Conservation (phyloP, 2,888 invertebrate genomes). For the Dicyrtomina minuta region DNA sequence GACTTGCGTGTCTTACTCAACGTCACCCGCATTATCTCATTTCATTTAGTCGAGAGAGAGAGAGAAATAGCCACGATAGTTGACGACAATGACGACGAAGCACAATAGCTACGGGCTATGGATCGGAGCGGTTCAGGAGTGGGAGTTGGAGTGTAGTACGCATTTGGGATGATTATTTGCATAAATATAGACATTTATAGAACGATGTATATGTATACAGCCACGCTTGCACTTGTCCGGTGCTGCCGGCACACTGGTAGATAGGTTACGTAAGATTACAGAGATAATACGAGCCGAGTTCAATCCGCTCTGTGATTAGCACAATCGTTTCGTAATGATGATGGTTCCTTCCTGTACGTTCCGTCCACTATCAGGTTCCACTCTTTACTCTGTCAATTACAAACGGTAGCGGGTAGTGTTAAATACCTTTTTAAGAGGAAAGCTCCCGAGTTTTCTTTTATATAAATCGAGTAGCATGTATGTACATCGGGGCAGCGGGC, state of each 20-base stretch:
- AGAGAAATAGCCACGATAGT: neutral
- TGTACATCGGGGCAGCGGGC: too few species aligned
- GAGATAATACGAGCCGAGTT: neutral
- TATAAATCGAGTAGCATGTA: too few species aligned
- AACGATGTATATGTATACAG: too few species aligned
- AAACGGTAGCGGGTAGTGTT: too few species aligned
- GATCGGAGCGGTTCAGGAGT: neutral
- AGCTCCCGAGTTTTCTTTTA: too few species aligned
- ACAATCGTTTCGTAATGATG: conserved; percentile 17
- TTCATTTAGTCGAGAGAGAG: conserved; percentile 11
- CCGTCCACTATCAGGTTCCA: conserved; percentile 17
- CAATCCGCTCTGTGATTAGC: conserved; percentile 24
- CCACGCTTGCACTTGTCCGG: neutral
- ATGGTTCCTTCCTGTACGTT: conserved; percentile 14
- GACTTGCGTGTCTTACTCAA: conserved; percentile 24
- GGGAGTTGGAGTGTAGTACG: neutral
- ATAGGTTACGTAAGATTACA: too few species aligned
- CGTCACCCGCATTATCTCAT: conserved; percentile 31
- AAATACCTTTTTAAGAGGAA: too few species aligned
- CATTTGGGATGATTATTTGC: neutral
- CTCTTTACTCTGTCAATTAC: conserved; percentile 8
- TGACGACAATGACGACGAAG: neutral
- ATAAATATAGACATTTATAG: neutral
- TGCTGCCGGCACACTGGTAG: too few species aligned
- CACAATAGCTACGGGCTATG: neutral